Conservation (phyloP, 2,888 invertebrate species). For the Phymatocera aterrima region DNA sequence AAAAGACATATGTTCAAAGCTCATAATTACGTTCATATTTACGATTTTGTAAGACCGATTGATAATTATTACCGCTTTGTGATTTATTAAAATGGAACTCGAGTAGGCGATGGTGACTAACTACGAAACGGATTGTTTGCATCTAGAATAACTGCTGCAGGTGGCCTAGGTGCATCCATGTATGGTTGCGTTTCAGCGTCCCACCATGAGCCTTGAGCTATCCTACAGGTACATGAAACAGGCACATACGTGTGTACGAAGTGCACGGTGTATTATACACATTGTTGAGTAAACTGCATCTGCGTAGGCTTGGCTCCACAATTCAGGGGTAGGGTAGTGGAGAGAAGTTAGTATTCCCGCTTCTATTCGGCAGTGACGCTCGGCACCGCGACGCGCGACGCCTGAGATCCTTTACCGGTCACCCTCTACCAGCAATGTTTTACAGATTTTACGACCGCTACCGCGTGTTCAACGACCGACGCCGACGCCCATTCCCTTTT, state of each 20-base stretch:
- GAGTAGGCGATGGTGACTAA: slow-evolving; percentile 14
- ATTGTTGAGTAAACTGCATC: not conserved
- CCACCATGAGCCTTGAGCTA: slow-evolving; percentile 56
- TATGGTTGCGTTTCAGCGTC: slow-evolving; percentile 59
- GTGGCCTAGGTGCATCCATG: slow-evolving; percentile 57
- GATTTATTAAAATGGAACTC: slow-evolving; percentile 26
- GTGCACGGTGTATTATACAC: not conserved
- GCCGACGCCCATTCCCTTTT: slow-evolving; percentile 66
- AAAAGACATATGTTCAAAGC: not conserved
- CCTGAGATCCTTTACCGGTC: slow-evolving; percentile 19
- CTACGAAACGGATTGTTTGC: slow-evolving; percentile 2
- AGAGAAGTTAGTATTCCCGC: slow-evolving; percentile 8
- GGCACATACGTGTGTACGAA: slow-evolving; percentile 10
- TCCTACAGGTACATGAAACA: slow-evolving; percentile 27
- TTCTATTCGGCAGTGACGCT: slow-evolving; percentile 26
- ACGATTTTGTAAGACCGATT: not conserved
- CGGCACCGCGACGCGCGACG: slow-evolving; percentile 6
- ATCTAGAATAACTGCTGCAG: slow-evolving; percentile 12
- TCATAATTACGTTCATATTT: not conserved
- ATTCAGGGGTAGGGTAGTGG: not conserved
- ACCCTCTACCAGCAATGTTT: slow-evolving; percentile 60
- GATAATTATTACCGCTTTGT: not conserved
- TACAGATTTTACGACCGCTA: slow-evolving; percentile 73
- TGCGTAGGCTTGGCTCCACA: not conserved
- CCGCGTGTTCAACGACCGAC: slow-evolving; percentile 72